Evolutionary conservation across 1,140 invertebrate species (phyloP).

Genomic region (Psix sp.): DNA sequence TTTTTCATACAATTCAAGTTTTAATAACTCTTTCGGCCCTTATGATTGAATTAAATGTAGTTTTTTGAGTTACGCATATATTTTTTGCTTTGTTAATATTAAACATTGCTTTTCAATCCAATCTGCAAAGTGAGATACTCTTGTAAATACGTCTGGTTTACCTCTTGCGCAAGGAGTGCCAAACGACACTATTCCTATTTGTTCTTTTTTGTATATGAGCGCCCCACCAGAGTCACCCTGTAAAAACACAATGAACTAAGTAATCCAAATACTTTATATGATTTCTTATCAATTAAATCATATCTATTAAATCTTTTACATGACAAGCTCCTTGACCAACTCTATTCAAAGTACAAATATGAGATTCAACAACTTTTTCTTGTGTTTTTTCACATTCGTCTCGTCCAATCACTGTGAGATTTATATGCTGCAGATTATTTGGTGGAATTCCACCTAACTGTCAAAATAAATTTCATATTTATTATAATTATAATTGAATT

Average conservation of each 20-base stretch:
- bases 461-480: neutral
- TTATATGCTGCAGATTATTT: neutral
- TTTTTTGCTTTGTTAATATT: too few relatives aligned
- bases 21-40: too few relatives aligned
- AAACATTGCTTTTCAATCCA: conserved; percentile 65
- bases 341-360: neutral
- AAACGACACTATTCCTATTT: conserved; percentile 82
- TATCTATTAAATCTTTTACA: too few relatives aligned
- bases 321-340: neutral
- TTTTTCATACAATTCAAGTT: too few relatives aligned
- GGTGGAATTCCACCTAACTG: neutral
- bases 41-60: too few relatives aligned
- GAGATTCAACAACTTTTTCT: neutral
- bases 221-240: conserved; percentile 81
- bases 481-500: neutral
- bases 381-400: neutral
- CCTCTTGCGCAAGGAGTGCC: conserved; percentile 80
- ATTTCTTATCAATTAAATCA: too few relatives aligned
- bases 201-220: conserved; percentile 69
- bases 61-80: too few relatives aligned
- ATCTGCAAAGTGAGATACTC: conserved; percentile 72
- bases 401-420: neutral
- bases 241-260: neutral
- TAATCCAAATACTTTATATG: too few relatives aligned
- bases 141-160: conserved; percentile 81